Evolutionary conservation across 2,797 vertebrate genomes (phyloP).

Genomic region (Odontamblyopus lacepedii): DNA sequence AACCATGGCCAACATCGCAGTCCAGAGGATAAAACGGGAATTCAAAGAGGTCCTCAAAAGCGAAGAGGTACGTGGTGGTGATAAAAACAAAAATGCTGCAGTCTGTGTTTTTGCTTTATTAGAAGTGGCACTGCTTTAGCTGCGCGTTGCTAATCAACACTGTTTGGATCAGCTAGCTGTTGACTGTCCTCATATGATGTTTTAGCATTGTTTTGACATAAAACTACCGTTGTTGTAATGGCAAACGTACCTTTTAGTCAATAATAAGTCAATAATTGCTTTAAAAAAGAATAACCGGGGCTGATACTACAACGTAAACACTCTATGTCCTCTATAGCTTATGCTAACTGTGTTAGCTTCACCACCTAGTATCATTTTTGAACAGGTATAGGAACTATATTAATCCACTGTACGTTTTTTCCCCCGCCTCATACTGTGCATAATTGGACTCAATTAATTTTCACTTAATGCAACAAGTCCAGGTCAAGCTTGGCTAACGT

Average conservation of each 20-base stretch:
- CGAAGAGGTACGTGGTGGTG: slow-evolving; percentile 86
- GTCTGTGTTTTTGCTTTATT: slow-evolving; percentile 13
- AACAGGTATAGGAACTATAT: neutral
- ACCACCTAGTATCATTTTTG: slow-evolving; percentile 23
- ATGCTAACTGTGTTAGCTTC: slow-evolving; percentile 45
- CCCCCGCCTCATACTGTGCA: neutral
- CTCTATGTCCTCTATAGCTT: slow-evolving; percentile 10
- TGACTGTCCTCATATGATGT: neutral
- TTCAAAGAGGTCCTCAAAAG: slow-evolving; percentile 99
- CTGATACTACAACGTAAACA: neutral
- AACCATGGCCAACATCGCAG: slow-evolving; percentile 97
- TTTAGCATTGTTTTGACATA: neutral
- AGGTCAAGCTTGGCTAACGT: slow-evolving; percentile 45
- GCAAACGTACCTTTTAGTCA: neutral
- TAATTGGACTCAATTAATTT: neutral
- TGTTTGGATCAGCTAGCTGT: slow-evolving; percentile 53
- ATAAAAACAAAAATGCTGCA: neutral
- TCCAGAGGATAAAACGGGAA: slow-evolving; percentile 99
- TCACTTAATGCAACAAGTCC: slow-evolving; percentile 54
- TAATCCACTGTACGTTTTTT: neutral
- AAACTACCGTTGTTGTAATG: neutral
- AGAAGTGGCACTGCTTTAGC: slow-evolving; percentile 58
- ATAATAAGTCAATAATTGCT: neutral
- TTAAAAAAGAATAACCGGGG: neutral
- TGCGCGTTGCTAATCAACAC: slow-evolving; percentile 49